Evolutionary conservation across 2,888 invertebrate species (phyloP).

Genomic region (Coenonympha arcania): DNA sequence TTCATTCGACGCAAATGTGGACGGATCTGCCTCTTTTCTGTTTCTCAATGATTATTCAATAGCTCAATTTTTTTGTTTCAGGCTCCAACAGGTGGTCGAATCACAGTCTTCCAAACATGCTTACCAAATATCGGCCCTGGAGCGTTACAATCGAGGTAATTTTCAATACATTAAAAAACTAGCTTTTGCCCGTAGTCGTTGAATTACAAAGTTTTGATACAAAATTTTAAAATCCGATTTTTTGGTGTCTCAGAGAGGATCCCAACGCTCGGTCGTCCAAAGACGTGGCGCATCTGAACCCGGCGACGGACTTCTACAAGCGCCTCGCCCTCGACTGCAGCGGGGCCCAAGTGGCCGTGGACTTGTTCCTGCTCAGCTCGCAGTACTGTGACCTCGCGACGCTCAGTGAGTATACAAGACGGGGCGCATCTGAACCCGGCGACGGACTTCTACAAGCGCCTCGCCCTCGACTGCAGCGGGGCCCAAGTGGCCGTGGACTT

Average conservation of each 20-base stretch:
- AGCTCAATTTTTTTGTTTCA: conserved; percentile 48
- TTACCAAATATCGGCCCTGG: conserved; percentile 93
- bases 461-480: conserved; percentile 96
- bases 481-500: conserved; percentile 97
- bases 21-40: too few species aligned
- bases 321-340: too few species aligned
- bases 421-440: conserved; percentile 92
- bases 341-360: conserved; percentile 95
- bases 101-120: conserved; percentile 94
- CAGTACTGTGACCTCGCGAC: conserved; percentile 95
- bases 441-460: conserved; percentile 94
- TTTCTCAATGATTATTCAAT: too few species aligned
- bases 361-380: conserved; percentile 93
- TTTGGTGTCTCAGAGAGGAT: conserved; percentile 88
- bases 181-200: too few species aligned
- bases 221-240: too few species aligned
- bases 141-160: conserved; percentile 82
- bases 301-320: too few species aligned
- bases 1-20: too few species aligned
- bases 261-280: conserved; percentile 86
- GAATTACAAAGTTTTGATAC: too few species aligned
- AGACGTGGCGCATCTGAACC: too few species aligned
- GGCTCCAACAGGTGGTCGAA: conserved; percentile 93
- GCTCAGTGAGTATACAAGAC: conserved; percentile 86
- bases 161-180: too few species aligned